Base-by-base conservation (phyloP, 2,113 vertebrate species). In the Oryzias celebensis region DNA sequence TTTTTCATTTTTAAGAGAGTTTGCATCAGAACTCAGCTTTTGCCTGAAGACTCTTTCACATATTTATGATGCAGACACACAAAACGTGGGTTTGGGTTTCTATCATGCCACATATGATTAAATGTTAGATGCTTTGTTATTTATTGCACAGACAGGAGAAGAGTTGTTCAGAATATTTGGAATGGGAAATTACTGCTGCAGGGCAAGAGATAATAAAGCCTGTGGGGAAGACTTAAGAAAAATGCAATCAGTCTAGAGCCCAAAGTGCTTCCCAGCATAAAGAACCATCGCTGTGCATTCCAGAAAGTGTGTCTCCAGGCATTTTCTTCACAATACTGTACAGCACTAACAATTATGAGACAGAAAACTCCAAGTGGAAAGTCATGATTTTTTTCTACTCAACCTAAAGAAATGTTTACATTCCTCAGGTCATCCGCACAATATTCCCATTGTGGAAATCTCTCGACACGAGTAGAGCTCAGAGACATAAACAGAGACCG, bases 371-470 rank as follows among this genome's bases (percentile, higher is more conserved):
- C n/a, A 56, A 41, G 41, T 65, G 46, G 53, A 43, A 53, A 64
- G 58, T 26, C 22, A 42, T 54, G 23, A 41, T 52, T 43, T 20
- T 48, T 42, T 41, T 18, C 56, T 31, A 3, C 31, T 51, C 15
- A 31, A 22, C 46, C 79, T 68, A 18, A 72, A 68, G 69, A 58
- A 59, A 23, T 85, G 74, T 86, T 87, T 82, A 82, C 82, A 88
- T 89, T 91, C 82, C 82, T 26, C 66, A 49, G 68, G 56, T 78
- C 64, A 52, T 57, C 58, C 60, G 26, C 53, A 71, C 58, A 42
- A 61, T 72, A 73, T 71, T 65, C 68, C 48, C 63, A 64, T 53
- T 0, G 18, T 53, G 66, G 53, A 69, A 66, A 57, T 65, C 66
- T 58, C 65, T 77, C 63, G 22, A 46, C 42, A 18, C 57, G 10